A percentile compares a stretch with the other conserved stretches of the same genome.
These are phyloP conservation scores for Pyrgilauda ruficollis DNA, from an alignment of 2,113 vertebrate genomes.

Conservation along the genomic window DNA sequence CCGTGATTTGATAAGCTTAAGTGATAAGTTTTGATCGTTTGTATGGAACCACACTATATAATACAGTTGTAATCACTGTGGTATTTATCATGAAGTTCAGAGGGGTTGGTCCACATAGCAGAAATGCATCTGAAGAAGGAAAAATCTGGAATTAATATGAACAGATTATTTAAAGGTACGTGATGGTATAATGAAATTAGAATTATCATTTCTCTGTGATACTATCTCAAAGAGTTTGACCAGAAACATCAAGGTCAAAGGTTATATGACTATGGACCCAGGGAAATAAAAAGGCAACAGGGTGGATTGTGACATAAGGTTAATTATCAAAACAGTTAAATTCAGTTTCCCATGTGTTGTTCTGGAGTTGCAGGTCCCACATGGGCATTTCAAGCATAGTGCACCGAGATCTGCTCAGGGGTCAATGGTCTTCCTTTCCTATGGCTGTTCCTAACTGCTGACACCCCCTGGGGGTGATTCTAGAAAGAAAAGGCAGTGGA, in stretches of 20 bases:
- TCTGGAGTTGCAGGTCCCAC: neutral
- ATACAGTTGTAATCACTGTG: neutral
- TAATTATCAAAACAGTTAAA: neutral
- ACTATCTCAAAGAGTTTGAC: neutral
- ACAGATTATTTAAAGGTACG: neutral
- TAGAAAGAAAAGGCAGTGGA: neutral
- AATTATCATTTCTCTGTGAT: neutral
- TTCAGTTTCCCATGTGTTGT: neutral
- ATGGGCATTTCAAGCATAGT: neutral
- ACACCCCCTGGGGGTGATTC: neutral
- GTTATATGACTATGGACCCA: neutral
- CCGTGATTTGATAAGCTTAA: neutral
- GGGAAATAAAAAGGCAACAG: neutral
- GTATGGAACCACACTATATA: neutral
- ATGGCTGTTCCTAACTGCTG: neutral
- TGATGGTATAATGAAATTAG: neutral
- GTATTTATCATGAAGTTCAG: neutral
- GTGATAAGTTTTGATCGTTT: neutral
- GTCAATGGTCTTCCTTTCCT: rapidly evolving
- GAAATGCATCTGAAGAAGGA: neutral
- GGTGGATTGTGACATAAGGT: neutral
- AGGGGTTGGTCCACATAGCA: neutral
- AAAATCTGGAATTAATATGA: neutral
- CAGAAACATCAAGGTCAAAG: neutral
- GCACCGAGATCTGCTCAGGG: neutral